A percentile compares a stretch with the other conserved stretches of the same genome.
Conservation (phyloP, 2,888 invertebrate species). For the Abrostola tripartita region DNA sequence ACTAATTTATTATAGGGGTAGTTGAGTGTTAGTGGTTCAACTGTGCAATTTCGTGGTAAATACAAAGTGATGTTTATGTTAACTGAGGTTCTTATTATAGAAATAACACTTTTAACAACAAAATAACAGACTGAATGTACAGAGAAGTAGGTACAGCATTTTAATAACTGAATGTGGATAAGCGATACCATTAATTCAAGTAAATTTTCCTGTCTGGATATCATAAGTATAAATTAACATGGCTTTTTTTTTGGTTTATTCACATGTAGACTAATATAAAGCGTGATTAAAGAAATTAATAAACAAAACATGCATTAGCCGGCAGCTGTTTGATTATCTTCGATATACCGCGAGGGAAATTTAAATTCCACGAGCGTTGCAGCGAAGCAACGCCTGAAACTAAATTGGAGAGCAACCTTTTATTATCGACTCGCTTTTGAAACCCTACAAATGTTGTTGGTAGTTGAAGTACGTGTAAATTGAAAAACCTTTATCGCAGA, state of each 20-base stretch:
- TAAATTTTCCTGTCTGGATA: slow-evolving; percentile 19
- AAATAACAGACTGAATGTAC: slow-evolving; percentile 18
- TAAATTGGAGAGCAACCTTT: slow-evolving; percentile 68
- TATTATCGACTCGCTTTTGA: slow-evolving; percentile 57
- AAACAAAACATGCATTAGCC: slow-evolving; percentile 73
- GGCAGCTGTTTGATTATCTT: slow-evolving; percentile 79
- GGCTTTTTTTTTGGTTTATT: too few relatives aligned
- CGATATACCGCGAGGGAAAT: slow-evolving; percentile 69
- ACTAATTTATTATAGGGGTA: slow-evolving; percentile 72
- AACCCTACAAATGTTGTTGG: slow-evolving; percentile 32
- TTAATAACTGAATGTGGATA: slow-evolving; percentile 32
- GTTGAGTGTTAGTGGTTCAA: slow-evolving; percentile 61
- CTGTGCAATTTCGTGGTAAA: slow-evolving; percentile 60
- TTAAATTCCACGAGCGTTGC: slow-evolving; percentile 73
- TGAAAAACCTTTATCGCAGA: slow-evolving; percentile 20
- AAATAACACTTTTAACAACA: slow-evolving; percentile 13
- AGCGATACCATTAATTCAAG: slow-evolving; percentile 36
- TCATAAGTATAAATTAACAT: too few relatives aligned
- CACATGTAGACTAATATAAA: slow-evolving; percentile 57
- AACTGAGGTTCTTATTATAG: slow-evolving; percentile 18
- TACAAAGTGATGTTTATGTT: slow-evolving; percentile 56
- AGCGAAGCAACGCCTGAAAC: slow-evolving; percentile 59
- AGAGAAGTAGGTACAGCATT: slow-evolving; percentile 23
- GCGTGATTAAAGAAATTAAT: slow-evolving; percentile 72
- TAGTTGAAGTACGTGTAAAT: slow-evolving; percentile 12